Evolutionary conservation across 2,888 invertebrate species (phyloP).

Genomic region (Megalurothrips usitatus): DNA sequence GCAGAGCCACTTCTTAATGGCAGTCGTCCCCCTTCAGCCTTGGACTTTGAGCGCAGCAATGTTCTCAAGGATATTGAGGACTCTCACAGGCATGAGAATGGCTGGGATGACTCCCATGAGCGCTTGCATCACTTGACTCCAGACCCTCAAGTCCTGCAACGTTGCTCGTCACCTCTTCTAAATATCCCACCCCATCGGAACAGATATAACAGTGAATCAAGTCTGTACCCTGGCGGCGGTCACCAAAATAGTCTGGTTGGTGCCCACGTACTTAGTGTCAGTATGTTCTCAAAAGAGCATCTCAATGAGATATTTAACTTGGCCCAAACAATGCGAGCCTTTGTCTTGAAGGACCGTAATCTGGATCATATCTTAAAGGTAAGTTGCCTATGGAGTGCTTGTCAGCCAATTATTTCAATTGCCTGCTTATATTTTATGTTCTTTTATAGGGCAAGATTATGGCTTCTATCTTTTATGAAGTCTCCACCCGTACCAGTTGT

Average conservation of each 20-base stretch:
- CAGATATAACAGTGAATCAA: constrained; percentile 45
- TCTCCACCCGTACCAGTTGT: constrained; percentile 91
- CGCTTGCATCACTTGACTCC: neutral
- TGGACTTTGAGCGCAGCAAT: neutral
- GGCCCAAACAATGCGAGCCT: constrained; percentile 70
- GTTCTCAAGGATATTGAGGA: neutral
- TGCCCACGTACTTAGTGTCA: constrained; percentile 79
- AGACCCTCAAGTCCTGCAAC: constrained; percentile 42
- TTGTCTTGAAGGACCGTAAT: constrained; percentile 75
- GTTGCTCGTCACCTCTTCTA: constrained; percentile 42
- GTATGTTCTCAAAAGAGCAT: constrained; percentile 81
- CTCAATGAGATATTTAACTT: constrained; percentile 91
- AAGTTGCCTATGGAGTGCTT: constrained; percentile 32
- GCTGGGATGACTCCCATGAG: neutral
- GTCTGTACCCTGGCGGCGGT: constrained; percentile 40
- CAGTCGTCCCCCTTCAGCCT: neutral
- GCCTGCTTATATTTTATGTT: constrained; percentile 32
- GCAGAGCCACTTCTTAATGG: neutral
- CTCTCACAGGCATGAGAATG: neutral
- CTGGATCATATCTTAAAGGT: constrained; percentile 78
- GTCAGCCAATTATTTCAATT: neutral
- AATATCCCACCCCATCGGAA: constrained; percentile 34
- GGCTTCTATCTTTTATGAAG: constrained; percentile 97
- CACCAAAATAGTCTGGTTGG: constrained; percentile 56
- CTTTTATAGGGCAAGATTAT: constrained; percentile 74